phyloP scores from a whole-genome alignment of 2,888 invertebrate genomes.

The Azorinus chamasolen region DNA sequence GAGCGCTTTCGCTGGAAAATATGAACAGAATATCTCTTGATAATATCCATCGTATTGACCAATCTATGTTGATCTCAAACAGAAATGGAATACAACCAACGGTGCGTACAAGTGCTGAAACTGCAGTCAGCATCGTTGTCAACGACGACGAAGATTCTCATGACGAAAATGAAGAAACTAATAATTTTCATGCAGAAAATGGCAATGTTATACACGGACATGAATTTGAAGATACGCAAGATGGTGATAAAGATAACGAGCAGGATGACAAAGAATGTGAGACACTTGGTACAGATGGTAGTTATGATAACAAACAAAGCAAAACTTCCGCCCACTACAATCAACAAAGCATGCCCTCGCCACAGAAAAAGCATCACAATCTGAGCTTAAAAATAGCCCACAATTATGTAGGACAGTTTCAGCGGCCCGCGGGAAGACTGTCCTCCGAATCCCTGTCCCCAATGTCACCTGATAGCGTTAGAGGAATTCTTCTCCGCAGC shows the following conservation, averaged over 20 bases:
- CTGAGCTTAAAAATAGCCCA: not conserved
- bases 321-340: not conserved
- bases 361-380: not conserved
- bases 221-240: not conserved
- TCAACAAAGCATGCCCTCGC: not conserved
- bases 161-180: slow-evolving; percentile 2
- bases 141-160: slow-evolving; percentile 1
- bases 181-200: not conserved
- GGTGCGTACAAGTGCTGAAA: slow-evolving; percentile 2
- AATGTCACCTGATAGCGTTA: slow-evolving; percentile 46
- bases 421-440: slow-evolving; percentile 25
- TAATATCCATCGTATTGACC: not conserved
- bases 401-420: not conserved
- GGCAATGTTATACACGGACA: not conserved
- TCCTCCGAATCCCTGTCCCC: slow-evolving; percentile 43
- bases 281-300: not conserved
- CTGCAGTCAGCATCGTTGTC: slow-evolving; percentile 5
- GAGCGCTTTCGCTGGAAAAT: slow-evolving; percentile 53
- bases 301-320: not conserved
- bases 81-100: not conserved
- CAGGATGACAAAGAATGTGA: not conserved
- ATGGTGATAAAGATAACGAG: not conserved
- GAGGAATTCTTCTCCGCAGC: slow-evolving; percentile 48
- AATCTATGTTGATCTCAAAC: not conserved
- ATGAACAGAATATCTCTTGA: slow-evolving; percentile 36